These are phyloP conservation scores for Dendronephthya gigantea DNA, from an alignment of 64 coral and sea anemone genomes.

Conservation along the genomic window DNA sequence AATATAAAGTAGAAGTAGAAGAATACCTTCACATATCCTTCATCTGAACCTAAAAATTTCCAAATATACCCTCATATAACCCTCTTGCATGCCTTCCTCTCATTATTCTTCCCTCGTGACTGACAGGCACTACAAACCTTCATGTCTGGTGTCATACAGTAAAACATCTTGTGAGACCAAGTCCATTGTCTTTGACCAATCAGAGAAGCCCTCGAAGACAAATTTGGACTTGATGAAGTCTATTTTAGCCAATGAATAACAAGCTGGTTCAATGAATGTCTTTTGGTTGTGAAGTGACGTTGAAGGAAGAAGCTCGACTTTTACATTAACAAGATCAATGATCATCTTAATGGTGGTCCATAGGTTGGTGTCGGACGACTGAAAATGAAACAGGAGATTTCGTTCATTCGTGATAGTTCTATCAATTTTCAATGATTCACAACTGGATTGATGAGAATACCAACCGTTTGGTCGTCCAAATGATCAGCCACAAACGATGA, in stretches of 20 bases:
- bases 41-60: too few relatives aligned
- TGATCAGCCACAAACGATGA: slow-evolving; percentile 81
- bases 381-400: background rate
- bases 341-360: slow-evolving; percentile 83
- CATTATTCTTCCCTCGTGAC: too few relatives aligned
- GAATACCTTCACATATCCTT: background rate
- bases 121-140: too few relatives aligned
- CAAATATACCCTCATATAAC: too few relatives aligned
- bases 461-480: slow-evolving; percentile 39
- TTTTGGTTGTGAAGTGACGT: slow-evolving; percentile 57
- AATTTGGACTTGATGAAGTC: slow-evolving; percentile 93
- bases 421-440: background rate
- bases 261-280: background rate
- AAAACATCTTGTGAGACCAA: slow-evolving; percentile 87
- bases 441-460: background rate
- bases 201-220: slow-evolving; percentile 79
- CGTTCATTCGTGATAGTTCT: background rate
- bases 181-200: slow-evolving; percentile 97
- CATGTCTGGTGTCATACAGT: slow-evolving; percentile 69
- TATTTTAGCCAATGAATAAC: slow-evolving; percentile 63
- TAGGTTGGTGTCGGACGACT: slow-evolving; percentile 60
- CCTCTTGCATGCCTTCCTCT: too few relatives aligned
- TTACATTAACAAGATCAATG: slow-evolving; percentile 92
- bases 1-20: background rate
- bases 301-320: slow-evolving; percentile 69